These are phyloP conservation scores for Drosophila seclusa DNA, from an alignment of 2,888 invertebrate genomes.

Conservation along the genomic window DNA sequence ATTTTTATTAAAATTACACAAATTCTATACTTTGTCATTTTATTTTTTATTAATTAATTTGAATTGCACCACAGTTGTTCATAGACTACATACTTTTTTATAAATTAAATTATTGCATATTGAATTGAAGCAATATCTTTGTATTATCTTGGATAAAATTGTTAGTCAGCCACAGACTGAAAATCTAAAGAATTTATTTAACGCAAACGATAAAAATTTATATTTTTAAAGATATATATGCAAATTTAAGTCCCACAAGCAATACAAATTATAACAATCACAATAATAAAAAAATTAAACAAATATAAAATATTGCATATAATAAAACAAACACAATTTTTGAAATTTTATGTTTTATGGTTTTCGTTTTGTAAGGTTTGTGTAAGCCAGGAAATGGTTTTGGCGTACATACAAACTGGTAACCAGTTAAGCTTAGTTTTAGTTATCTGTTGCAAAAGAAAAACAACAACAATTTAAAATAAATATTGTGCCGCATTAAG, in stretches of 20 bases:
- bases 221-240: not conserved
- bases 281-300: not conserved
- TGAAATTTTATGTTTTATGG: not conserved
- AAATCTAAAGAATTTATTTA: not conserved
- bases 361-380: not conserved
- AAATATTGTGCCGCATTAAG: not conserved
- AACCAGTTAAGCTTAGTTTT: not conserved
- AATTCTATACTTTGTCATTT: not conserved
- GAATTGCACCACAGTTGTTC: too few species aligned
- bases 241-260: too few species aligned
- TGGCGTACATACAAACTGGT: not conserved
- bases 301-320: not conserved
- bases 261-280: not conserved
- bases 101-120: not conserved
- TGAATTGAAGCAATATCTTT: not conserved
- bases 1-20: not conserved
- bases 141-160: not conserved
- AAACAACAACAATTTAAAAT: not conserved
- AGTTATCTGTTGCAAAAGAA: not conserved
- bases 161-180: not conserved
- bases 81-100: not conserved
- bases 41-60: not conserved
- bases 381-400: not conserved
- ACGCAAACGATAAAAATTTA: not conserved
- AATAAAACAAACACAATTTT: not conserved